Evolutionary conservation across 2,113 vertebrate species (phyloP).

Genomic region (Thymallus thymallus): DNA sequence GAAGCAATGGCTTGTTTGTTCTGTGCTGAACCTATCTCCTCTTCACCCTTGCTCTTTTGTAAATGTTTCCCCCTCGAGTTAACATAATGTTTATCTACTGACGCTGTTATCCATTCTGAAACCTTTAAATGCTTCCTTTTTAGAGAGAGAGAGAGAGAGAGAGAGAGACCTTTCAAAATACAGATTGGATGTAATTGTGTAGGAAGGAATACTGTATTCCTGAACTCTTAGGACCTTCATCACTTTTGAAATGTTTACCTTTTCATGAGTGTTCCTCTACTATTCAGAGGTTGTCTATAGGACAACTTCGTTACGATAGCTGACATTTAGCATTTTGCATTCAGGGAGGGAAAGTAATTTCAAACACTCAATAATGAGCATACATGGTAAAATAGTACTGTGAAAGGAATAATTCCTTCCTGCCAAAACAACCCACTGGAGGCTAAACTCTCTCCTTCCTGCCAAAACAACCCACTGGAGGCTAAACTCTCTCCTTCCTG

Average conservation of each 20-base stretch:
- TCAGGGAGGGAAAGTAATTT: neutral
- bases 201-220: neutral
- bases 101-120: constrained; percentile 35
- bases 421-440: no score
- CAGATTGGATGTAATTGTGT: constrained; percentile 34
- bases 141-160: neutral
- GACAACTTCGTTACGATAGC: neutral
- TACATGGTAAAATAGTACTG: constrained; percentile 14
- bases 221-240: constrained; percentile 12
- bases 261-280: neutral
- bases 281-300: neutral
- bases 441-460: no score
- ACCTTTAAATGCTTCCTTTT: constrained; percentile 19
- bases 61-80: constrained; percentile 26
- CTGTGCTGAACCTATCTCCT: constrained; percentile 72
- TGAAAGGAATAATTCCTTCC: neutral
- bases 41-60: constrained; percentile 55
- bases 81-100: constrained; percentile 50
- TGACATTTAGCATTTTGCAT: constrained; percentile 20
- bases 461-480: no score
- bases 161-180: constrained; percentile 21
- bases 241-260: constrained; percentile 18
- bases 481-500: no score
- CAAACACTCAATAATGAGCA: constrained; percentile 14
- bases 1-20: constrained; percentile 79